phyloP scores from a whole-genome alignment of 2,113 vertebrate species.

The Trichomycterus rosablanca region DNA sequence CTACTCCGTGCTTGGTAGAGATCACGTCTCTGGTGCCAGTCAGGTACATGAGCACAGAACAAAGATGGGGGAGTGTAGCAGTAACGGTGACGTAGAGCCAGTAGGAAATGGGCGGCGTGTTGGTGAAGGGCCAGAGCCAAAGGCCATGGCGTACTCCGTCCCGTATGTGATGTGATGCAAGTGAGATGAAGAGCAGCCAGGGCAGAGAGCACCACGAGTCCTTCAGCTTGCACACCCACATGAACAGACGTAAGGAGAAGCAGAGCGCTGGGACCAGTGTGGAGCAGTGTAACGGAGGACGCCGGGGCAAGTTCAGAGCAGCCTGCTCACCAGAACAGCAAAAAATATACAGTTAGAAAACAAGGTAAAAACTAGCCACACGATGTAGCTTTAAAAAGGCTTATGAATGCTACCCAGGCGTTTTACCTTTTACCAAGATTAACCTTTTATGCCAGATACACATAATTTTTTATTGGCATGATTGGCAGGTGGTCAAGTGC shows the following conservation, averaged over 20 bases:
- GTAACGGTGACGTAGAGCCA: conserved; percentile 91
- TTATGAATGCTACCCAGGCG: too few relatives aligned
- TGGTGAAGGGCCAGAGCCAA: conserved; percentile 91
- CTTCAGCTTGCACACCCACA: conserved; percentile 84
- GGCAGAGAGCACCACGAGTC: conserved; percentile 93
- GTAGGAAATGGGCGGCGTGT: conserved; percentile 85
- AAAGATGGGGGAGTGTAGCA: conserved; percentile 85
- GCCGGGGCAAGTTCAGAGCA: conserved; percentile 79
- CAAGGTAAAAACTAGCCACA: too few relatives aligned
- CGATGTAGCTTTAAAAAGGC: too few relatives aligned
- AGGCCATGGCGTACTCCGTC: conserved; percentile 88
- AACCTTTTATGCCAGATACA: too few relatives aligned
- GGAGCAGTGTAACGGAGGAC: conserved; percentile 90
- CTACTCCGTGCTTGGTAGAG: conserved; percentile 85
- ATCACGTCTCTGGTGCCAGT: conserved; percentile 87
- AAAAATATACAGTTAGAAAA: too few relatives aligned
- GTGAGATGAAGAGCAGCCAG: conserved; percentile 92
- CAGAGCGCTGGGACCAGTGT: conserved; percentile 81
- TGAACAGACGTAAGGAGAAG: conserved; percentile 78
- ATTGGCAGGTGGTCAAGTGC: too few relatives aligned
- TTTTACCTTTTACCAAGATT: too few relatives aligned
- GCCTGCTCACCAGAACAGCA: conserved; percentile 63
- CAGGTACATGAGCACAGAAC: conserved; percentile 90
- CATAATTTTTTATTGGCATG: too few relatives aligned
- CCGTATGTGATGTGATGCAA: conserved; percentile 89